Percentiles rank a stretch among this genome's conserved stretches.
phyloP scores from a whole-genome alignment of 2,888 invertebrate genomes.

The Acleris sparsana region DNA sequence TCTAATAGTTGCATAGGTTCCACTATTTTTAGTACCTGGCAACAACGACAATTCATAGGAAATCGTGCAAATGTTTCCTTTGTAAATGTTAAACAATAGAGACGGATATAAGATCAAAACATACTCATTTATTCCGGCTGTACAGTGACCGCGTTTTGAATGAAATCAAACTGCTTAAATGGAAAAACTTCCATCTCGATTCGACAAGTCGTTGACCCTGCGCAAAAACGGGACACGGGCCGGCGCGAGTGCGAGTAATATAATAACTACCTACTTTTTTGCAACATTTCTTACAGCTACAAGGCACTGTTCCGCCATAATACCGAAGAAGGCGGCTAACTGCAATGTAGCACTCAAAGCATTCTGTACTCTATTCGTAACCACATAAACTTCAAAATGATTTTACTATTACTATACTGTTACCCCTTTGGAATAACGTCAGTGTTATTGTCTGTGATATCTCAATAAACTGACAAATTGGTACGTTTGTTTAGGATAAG shows the following conservation, averaged over 20 bases:
- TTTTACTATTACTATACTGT: no score
- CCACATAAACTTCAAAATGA: no score
- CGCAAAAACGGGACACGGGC: slow-evolving; percentile 17
- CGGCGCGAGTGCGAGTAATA: slow-evolving; percentile 8
- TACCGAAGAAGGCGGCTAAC: no score
- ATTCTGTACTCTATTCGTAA: no score
- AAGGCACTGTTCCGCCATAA: not conserved
- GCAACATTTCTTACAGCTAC: not conserved
- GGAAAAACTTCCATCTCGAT: slow-evolving; percentile 25
- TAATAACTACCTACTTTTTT: slow-evolving; percentile 4
- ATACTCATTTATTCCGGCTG: slow-evolving; percentile 2
- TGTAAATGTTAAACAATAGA: slow-evolving; percentile 1
- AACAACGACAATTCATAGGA: not conserved
- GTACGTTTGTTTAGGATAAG: no score
- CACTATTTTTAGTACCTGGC: not conserved
- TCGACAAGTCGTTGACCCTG: slow-evolving; percentile 23
- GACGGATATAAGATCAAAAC: not conserved
- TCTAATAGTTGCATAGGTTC: not conserved
- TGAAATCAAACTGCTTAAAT: slow-evolving; percentile 14
- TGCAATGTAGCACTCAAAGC: no score
- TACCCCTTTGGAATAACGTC: no score
- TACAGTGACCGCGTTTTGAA: not conserved
- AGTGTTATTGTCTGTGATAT: not conserved
- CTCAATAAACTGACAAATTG: no score
- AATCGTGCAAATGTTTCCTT: not conserved